These are phyloP conservation scores for Drosophila aff. DNA, from an alignment of 1,140 invertebrate genomes.

Conservation along the genomic window DNA sequence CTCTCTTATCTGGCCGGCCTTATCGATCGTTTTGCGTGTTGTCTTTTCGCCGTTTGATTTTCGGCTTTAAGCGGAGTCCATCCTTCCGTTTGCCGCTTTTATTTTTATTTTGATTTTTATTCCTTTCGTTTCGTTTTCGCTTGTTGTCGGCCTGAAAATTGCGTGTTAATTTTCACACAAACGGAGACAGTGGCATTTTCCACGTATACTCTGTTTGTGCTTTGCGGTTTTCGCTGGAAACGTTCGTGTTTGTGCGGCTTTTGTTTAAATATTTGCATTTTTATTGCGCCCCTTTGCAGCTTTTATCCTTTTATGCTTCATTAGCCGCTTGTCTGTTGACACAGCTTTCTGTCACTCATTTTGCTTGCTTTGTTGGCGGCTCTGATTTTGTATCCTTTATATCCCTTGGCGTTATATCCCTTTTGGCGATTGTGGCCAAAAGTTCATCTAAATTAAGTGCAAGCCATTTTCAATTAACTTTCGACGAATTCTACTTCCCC, in stretches of 20 bases:
- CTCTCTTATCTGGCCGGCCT: conserved; percentile 45
- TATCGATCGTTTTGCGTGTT: conserved; percentile 78
- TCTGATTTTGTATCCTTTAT: conserved; percentile 25
- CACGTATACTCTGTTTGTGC: conserved; percentile 61
- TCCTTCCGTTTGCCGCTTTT: conserved; percentile 40
- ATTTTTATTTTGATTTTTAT: conserved; percentile 66
- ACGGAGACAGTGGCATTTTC: conserved; percentile 58
- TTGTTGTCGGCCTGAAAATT: conserved; percentile 59
- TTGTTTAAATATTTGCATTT: conserved; percentile 79
- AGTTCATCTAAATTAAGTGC: conserved; percentile 74
- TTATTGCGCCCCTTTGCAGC: conserved; percentile 59
- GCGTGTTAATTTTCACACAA: conserved; percentile 82
- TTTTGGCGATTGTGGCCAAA: conserved; percentile 61
- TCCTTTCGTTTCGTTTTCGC: conserved; percentile 29
- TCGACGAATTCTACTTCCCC: conserved; percentile 55
- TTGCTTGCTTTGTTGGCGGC: conserved; percentile 17
- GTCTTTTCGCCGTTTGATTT: conserved; percentile 73
- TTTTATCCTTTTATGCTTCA: conserved; percentile 56
- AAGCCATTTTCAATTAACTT: conserved; percentile 79
- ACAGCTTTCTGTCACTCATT: conserved; percentile 40
- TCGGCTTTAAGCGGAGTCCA: conserved; percentile 70
- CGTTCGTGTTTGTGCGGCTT: conserved; percentile 55
- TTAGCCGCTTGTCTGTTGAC: conserved; percentile 63
- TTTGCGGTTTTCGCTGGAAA: conserved; percentile 58
- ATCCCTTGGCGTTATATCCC: conserved; percentile 12